A percentile compares a stretch with the other conserved stretches of the same genome.
Conservation (phyloP, 1,140 invertebrate species). For the Bombus huntii region DNA sequence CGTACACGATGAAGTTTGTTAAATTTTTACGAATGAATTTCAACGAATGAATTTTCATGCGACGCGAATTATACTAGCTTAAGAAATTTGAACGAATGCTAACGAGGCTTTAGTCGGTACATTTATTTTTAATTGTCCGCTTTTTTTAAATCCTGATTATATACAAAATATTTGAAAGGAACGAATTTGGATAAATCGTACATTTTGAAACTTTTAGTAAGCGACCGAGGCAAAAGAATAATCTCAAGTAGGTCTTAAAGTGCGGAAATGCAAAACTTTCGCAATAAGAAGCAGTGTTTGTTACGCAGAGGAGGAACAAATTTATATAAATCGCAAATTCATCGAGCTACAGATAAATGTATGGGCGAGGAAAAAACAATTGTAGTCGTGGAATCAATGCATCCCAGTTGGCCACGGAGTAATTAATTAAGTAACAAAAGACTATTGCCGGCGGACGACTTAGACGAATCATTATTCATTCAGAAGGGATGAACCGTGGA, state of each 20-base stretch:
- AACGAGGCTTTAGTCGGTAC: background rate
- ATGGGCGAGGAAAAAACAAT: background rate
- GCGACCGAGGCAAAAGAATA: no score
- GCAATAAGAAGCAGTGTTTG: no score
- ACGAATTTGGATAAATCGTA: no score
- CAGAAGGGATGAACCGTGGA: conserved; percentile 13
- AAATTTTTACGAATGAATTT: background rate
- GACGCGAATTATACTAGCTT: background rate
- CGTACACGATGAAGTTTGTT: background rate
- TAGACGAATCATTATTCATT: conserved; percentile 46
- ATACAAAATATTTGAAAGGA: background rate
- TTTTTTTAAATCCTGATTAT: no score
- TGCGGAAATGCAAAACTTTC: no score
- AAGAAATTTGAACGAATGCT: background rate
- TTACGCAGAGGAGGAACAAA: no score
- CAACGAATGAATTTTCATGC: background rate
- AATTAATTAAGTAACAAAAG: conserved; percentile 54
- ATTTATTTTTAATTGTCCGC: background rate
- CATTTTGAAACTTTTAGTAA: no score
- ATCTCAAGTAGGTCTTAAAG: no score
- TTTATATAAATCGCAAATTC: no score
- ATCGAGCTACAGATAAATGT: no score
- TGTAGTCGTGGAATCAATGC: conserved; percentile 8
- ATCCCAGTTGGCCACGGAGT: background rate
- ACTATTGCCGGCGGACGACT: conserved; percentile 13